These are phyloP conservation scores for Malurus alboscapulatus DNA, from an alignment of 2,113 vertebrate genomes.

Conservation along the genomic window DNA sequence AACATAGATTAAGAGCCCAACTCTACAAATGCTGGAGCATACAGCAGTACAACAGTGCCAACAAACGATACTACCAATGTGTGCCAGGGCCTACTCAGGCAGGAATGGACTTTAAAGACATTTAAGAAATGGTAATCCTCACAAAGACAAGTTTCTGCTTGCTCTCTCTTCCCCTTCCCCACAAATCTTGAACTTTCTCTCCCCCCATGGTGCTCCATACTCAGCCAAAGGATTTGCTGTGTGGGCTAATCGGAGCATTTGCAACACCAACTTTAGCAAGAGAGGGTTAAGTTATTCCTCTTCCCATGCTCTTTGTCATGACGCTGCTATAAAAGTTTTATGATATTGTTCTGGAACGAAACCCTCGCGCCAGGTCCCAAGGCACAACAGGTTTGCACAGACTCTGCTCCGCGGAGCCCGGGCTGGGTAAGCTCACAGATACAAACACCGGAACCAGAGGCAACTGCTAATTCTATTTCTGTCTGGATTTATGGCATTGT, in stretches of 20 bases:
- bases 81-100: not conserved
- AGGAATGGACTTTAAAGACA: not conserved
- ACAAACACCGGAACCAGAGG: slow-evolving; percentile 16
- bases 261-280: not conserved
- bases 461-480: slow-evolving; percentile 38
- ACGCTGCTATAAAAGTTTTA: slow-evolving; percentile 34
- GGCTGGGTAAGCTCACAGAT: not conserved
- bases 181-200: not conserved
- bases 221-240: not conserved
- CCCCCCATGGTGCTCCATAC: not conserved
- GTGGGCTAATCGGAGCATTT: not conserved
- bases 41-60: not conserved
- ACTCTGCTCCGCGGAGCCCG: not conserved
- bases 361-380: not conserved
- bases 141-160: not conserved
- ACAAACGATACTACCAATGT: not conserved
- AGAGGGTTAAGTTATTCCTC: slow-evolving; percentile 16
- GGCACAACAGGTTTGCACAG: slow-evolving; percentile 9
- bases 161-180: not conserved
- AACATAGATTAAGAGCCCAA: slow-evolving; percentile 37
- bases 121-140: not conserved
- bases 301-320: not conserved
- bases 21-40: not conserved
- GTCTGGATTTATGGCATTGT: slow-evolving; percentile 30
- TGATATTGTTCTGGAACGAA: slow-evolving; percentile 28